Percentiles rank a stretch among this genome's conserved stretches.
Conservation (phyloP, 2,797 vertebrate genomes). For the Geotrypetes seraphini region DNA sequence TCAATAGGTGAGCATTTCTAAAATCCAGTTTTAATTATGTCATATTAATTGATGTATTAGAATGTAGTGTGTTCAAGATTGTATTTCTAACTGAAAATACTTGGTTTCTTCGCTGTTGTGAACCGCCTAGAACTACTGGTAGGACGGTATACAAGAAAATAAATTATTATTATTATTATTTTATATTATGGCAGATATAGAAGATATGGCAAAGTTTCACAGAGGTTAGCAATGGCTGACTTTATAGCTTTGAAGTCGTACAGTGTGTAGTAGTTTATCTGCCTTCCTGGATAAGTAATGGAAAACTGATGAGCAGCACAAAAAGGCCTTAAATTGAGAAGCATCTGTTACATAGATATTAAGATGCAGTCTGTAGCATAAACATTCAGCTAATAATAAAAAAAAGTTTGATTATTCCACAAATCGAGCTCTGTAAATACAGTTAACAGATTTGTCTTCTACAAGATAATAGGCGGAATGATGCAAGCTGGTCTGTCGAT, state of each 20-base stretch:
- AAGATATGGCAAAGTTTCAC: no score
- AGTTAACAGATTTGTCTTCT: background rate
- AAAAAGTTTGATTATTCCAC: background rate
- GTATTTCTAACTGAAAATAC: no score
- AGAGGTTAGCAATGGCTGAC: no score
- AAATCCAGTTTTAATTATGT: no score
- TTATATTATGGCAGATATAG: no score
- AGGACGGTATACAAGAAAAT: no score
- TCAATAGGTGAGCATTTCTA: no score
- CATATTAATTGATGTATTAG: no score
- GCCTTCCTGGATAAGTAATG: background rate
- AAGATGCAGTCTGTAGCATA: background rate
- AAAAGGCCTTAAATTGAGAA: background rate
- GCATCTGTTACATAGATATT: background rate
- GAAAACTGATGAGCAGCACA: conserved; percentile 3
- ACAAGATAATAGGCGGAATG: background rate
- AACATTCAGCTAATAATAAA: conserved; percentile 1
- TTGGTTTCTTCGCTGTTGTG: no score
- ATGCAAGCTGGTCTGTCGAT: background rate
- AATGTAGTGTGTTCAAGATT: no score
- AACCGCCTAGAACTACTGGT: no score
- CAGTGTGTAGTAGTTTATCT: background rate
- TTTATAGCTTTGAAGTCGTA: background rate
- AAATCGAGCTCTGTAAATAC: background rate
- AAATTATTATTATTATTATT: no score